Percentiles rank a stretch among this genome's conserved stretches.
phyloP scores from a whole-genome alignment of 2,113 vertebrate genomes.

The Anoplopoma fimbria region DNA sequence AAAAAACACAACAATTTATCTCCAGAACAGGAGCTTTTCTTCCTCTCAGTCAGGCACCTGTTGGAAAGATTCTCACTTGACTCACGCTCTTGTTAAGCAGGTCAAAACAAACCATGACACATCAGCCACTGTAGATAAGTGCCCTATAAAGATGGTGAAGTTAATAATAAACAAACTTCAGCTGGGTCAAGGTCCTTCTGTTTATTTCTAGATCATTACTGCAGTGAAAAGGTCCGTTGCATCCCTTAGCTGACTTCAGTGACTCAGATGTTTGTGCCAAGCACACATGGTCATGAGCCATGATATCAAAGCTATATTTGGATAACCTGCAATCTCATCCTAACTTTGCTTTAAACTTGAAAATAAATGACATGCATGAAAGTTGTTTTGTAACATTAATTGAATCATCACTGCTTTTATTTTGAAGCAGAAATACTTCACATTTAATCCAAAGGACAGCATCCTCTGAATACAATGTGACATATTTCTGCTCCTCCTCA shows the following conservation, averaged over 20 bases:
- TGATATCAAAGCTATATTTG: not conserved
- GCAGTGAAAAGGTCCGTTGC: conserved; percentile 7
- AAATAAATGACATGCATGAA: not conserved
- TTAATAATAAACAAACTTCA: conserved; percentile 50
- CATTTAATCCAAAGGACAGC: not conserved
- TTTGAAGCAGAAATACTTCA: not conserved
- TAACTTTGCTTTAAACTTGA: not conserved
- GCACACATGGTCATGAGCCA: not conserved
- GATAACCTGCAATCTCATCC: not conserved
- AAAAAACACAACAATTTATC: conserved; percentile 36
- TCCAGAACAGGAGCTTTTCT: not conserved
- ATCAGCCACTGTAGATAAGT: conserved; percentile 12
- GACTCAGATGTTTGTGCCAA: not conserved
- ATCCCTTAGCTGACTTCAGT: not conserved
- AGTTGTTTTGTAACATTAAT: not conserved
- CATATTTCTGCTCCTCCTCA: not conserved
- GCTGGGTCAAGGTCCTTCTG: conserved; percentile 46
- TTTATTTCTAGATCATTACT: conserved; percentile 6
- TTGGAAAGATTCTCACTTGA: too few species aligned
- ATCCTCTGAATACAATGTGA: not conserved
- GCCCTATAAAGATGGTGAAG: conserved; percentile 23
- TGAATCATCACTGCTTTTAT: not conserved
- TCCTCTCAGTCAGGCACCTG: too few species aligned
- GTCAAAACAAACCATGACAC: conserved; percentile 30
- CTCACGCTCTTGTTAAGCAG: too few species aligned